phyloP scores from a whole-genome alignment of 2,888 invertebrate genomes.

The Sisyra nigra region DNA sequence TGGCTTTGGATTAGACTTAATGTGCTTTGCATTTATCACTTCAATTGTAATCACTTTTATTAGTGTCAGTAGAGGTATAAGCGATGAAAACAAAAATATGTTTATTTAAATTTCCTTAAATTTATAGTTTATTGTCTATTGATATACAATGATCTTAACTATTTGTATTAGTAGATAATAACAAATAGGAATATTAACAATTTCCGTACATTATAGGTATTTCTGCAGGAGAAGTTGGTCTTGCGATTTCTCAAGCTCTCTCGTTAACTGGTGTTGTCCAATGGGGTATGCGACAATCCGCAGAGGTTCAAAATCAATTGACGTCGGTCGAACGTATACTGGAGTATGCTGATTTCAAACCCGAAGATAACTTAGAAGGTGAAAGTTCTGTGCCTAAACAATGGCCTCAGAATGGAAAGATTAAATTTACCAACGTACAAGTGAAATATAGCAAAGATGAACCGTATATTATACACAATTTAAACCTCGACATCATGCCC shows the following conservation, averaged over 20 bases:
- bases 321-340: constrained; percentile 72
- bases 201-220: not conserved
- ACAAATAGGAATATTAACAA: no score
- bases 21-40: constrained; percentile 44
- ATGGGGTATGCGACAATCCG: constrained; percentile 73
- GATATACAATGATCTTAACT: no score
- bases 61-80: not conserved
- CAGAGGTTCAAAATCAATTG: constrained; percentile 62
- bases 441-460: constrained; percentile 47
- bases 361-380: constrained; percentile 35
- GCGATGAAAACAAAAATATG: not conserved
- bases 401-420: constrained; percentile 54
- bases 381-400: constrained; percentile 35
- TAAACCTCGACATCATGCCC: constrained; percentile 49
- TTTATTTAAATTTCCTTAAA: constrained; percentile 2
- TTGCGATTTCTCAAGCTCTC: constrained; percentile 48
- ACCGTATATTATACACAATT: constrained; percentile 51
- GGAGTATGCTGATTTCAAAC: constrained; percentile 58
- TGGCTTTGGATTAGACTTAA: constrained; percentile 45
- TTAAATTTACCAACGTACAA: constrained; percentile 42
- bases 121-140: no score
- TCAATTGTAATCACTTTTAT: constrained; percentile 49
- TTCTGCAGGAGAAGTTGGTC: constrained; percentile 40
- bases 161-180: no score
- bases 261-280: constrained; percentile 42